Evolutionary conservation across 2,888 invertebrate species (phyloP).

Genomic region (Diachrysia chrysitis): DNA sequence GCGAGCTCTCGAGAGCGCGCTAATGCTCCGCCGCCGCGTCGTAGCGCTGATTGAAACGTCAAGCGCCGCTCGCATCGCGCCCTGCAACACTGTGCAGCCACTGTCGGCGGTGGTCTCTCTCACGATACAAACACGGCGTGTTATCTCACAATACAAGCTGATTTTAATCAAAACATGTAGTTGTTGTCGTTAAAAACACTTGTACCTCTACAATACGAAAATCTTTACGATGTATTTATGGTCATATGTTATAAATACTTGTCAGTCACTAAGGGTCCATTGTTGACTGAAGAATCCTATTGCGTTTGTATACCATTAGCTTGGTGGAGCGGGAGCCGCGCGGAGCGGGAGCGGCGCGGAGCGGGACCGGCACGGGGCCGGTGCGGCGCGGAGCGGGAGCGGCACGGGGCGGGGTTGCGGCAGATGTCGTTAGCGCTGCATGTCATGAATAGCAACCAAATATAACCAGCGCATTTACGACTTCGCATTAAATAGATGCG

Average conservation of each 20-base stretch:
- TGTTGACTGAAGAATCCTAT: too few relatives aligned
- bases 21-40: too few relatives aligned
- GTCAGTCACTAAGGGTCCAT: too few relatives aligned
- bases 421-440: slow-evolving; percentile 58
- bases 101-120: background rate
- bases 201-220: too few relatives aligned
- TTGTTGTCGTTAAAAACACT: too few relatives aligned
- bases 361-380: background rate
- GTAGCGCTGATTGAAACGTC: background rate
- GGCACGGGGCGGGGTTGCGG: too few relatives aligned
- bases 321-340: background rate
- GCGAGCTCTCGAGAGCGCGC: background rate
- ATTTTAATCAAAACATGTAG: background rate
- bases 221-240: too few relatives aligned
- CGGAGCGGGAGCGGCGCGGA: background rate
- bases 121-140: background rate
- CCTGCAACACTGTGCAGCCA: background rate
- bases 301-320: too few relatives aligned
- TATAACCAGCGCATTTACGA: slow-evolving; percentile 49
- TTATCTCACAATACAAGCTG: background rate
- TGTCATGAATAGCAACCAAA: slow-evolving; percentile 57
- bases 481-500: slow-evolving; percentile 45
- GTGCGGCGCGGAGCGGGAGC: background rate
- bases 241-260: too few relatives aligned
- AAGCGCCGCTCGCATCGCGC: background rate